Evolutionary conservation across 2,113 vertebrate species (phyloP).

Genomic region (Danio rerio): DNA sequence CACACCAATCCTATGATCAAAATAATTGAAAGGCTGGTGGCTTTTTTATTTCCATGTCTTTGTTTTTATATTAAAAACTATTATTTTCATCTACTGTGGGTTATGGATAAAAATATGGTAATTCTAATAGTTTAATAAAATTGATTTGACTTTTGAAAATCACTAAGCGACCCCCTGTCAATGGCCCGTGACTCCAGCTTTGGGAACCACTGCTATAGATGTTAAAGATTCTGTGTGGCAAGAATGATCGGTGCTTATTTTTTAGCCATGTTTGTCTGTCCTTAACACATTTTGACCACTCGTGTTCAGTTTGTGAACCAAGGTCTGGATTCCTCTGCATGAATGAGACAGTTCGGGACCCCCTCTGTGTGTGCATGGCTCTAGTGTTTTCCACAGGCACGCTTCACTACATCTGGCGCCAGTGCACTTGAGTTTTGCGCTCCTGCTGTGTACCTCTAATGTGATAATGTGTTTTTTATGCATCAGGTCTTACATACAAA

Average conservation of each 20-base stretch:
- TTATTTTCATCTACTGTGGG: no score
- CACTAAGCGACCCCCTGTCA: no score
- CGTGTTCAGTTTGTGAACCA: neutral
- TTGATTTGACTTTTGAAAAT: no score
- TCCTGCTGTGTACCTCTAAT: conserved; percentile 26
- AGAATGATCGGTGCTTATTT: no score
- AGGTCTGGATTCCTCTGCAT: conserved; percentile 10
- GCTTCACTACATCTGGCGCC: conserved; percentile 9
- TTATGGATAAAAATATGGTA: no score
- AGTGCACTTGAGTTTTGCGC: neutral
- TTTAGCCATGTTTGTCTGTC: neutral
- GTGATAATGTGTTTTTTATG: conserved; percentile 34
- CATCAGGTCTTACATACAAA: conserved; percentile 6
- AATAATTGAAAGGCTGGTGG: no score
- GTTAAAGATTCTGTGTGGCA: neutral
- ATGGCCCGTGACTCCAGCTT: no score
- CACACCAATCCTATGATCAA: no score
- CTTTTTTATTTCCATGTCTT: no score
- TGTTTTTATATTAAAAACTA: no score
- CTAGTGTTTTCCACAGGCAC: conserved; percentile 19
- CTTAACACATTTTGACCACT: neutral
- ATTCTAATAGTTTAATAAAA: no score
- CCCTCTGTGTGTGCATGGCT: neutral
- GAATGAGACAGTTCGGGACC: conserved; percentile 21
- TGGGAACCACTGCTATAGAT: no score